Base-by-base conservation (phyloP, 2,113 vertebrate genomes). In the Zingel zingel region DNA sequence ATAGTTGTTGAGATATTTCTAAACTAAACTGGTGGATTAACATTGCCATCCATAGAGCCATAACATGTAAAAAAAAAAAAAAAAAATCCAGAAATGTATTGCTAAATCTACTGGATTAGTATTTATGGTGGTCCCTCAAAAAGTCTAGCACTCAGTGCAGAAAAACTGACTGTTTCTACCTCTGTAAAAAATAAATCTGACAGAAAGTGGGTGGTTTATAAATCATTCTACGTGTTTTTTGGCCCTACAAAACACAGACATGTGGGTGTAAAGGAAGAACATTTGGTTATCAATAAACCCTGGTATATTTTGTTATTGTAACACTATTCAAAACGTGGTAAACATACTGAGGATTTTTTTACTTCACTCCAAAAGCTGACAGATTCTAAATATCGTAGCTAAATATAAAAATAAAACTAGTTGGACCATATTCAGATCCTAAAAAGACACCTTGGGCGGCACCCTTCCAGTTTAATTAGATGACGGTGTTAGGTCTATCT, bases 141-240 rank as follows among this genome's bases (percentile, higher is more conserved):
- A 48, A 70, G 13, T 70, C 27, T 61, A 47, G 21, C 21, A 18
- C 65, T 61, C 45, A 59, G 53, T 50, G 73, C 14, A 67, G 53
- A 9, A 68, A 82, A 80, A 64, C 50, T 36, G 47, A 78, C 45
- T 43, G 36, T 18, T 81, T 81, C 77, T 83, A 82, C 39, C 59
- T 77, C 79, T 65, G 56, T 70, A 58, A 75, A 88, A 83, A 81
- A 53, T 30, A 83, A 88, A 88, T 73, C 45, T 89, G 86, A 89
- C 86, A 86, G 64, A 78, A 76, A 69, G 89, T 92, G 79, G 90
- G 91, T 48, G 85, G 85, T 80, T 86, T 82, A 64, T 75, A 87
- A 91, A 88, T 84, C 67, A 76, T 74, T 88, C 11, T 10, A 33
- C 25, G 19, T 74, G 43, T 81, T 47, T 83, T 83, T 74, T 25